Conservation (phyloP, 2,113 vertebrate genomes). For the Lathamus discolor region DNA sequence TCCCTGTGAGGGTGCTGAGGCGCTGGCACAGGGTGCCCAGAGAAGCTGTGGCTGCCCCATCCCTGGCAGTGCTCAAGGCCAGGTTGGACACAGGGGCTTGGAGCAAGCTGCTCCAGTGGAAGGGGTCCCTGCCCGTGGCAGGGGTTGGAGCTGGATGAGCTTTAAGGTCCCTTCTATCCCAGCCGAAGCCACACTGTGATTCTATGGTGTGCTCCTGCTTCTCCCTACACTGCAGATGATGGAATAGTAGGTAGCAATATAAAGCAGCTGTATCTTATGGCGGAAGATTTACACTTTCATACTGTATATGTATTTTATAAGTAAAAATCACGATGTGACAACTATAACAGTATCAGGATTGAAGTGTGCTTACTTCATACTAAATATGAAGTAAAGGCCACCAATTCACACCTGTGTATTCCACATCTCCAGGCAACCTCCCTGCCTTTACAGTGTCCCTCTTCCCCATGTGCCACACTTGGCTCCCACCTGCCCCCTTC, state of each 20-base stretch:
- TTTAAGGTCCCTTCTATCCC: neutral
- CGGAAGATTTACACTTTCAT: neutral
- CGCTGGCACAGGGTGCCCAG: neutral
- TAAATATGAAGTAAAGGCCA: rapidly evolving
- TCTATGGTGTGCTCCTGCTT: neutral
- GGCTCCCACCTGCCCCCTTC: neutral
- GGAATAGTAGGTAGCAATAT: neutral
- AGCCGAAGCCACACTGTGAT: neutral
- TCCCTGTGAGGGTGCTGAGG: neutral
- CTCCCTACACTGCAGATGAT: neutral
- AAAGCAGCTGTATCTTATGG: neutral
- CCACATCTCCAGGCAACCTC: neutral
- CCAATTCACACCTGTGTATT: neutral
- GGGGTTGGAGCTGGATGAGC: neutral
- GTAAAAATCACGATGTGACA: neutral
- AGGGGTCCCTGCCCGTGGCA: too few relatives aligned
- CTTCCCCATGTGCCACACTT: rapidly evolving
- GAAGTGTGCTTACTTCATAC: too few relatives aligned
- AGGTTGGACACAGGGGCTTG: neutral
- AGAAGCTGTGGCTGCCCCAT: neutral
- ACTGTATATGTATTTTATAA: neutral
- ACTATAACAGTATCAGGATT: neutral
- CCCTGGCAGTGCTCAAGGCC: too few relatives aligned
- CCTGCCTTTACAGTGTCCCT: neutral
- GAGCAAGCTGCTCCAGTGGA: neutral